These are phyloP conservation scores for Alfaro cultratus DNA, from an alignment of 2,797 vertebrate genomes.

Conservation along the genomic window DNA sequence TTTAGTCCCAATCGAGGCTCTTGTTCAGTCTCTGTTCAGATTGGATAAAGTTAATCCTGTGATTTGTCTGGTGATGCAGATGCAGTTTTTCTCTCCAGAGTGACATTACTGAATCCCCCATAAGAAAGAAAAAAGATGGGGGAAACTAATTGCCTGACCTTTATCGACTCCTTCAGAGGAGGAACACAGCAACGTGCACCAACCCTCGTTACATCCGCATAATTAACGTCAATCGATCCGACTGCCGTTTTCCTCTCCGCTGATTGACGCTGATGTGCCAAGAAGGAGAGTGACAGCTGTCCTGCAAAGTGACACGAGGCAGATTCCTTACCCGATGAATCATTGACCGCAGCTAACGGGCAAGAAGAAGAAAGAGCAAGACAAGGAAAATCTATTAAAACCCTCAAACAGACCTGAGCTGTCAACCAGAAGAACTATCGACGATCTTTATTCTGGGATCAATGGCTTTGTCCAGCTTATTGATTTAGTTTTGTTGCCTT, in stretches of 20 bases:
- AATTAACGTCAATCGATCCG: slow-evolving; percentile 90
- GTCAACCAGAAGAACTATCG: slow-evolving; percentile 65
- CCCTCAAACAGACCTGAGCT: slow-evolving; percentile 29
- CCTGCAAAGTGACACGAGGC: slow-evolving; percentile 62
- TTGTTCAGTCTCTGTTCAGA: neutral
- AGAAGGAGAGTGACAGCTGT: slow-evolving; percentile 71
- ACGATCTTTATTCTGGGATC: slow-evolving; percentile 66
- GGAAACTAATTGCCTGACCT: slow-evolving; percentile 82
- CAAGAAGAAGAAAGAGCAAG: neutral
- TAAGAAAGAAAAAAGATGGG: slow-evolving; percentile 3
- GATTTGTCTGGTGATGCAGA: slow-evolving; percentile 45
- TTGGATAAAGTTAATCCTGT: slow-evolving; percentile 23
- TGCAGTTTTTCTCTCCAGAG: slow-evolving; percentile 47
- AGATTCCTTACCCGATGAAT: slow-evolving; percentile 69
- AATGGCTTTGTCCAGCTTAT: slow-evolving; percentile 54
- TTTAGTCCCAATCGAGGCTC: neutral
- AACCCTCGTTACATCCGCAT: slow-evolving; percentile 86
- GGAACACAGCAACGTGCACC: slow-evolving; percentile 60
- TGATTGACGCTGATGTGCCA: slow-evolving; percentile 62
- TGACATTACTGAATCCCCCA: slow-evolving; percentile 63
- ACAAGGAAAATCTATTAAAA: slow-evolving; percentile 47
- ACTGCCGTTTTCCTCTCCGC: slow-evolving; percentile 71
- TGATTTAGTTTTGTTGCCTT: slow-evolving; percentile 58
- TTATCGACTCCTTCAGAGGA: slow-evolving; percentile 83
- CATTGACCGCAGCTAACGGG: slow-evolving; percentile 40